Conservation (phyloP, 2,797 vertebrate genomes). For the Arnoldichthys spilopterus region DNA sequence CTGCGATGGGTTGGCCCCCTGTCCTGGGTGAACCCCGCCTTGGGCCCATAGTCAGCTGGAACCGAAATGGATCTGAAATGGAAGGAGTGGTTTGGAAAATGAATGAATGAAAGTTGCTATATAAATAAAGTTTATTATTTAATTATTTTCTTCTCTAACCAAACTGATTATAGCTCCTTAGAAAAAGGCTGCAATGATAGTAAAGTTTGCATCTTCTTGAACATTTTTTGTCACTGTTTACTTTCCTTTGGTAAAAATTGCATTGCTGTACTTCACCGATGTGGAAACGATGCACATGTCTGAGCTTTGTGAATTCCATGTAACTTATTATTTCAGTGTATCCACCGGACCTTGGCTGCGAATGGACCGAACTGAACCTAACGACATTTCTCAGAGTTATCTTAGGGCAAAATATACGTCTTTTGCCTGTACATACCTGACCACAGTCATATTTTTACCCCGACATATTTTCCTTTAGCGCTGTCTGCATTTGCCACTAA, state of each 20-base stretch:
- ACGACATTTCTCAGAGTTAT: conserved; percentile 11
- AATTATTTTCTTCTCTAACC: too few species aligned
- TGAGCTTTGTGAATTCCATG: neutral
- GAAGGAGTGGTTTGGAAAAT: too few species aligned
- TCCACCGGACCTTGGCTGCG: neutral
- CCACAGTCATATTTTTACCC: conserved; percentile 42
- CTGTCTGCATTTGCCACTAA: conserved; percentile 40
- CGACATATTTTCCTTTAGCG: conserved; percentile 49
- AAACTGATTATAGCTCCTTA: too few species aligned
- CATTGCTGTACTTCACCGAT: neutral
- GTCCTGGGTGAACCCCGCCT: too few species aligned
- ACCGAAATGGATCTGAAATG: too few species aligned
- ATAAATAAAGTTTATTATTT: too few species aligned
- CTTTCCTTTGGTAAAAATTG: neutral
- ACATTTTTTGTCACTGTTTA: neutral
- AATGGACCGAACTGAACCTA: neutral
- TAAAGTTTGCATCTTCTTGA: too few species aligned
- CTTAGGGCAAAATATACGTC: conserved; percentile 20
- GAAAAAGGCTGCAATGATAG: too few species aligned
- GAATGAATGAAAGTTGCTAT: too few species aligned
- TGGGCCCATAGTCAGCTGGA: too few species aligned
- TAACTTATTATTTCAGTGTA: neutral
- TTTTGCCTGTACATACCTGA: conserved; percentile 31
- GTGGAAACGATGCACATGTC: neutral
- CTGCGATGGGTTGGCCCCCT: too few species aligned